A percentile compares a stretch with the other conserved stretches of the same genome.
phyloP scores from a whole-genome alignment of 2,888 invertebrate species.

The Tetheella fluctuosa region DNA sequence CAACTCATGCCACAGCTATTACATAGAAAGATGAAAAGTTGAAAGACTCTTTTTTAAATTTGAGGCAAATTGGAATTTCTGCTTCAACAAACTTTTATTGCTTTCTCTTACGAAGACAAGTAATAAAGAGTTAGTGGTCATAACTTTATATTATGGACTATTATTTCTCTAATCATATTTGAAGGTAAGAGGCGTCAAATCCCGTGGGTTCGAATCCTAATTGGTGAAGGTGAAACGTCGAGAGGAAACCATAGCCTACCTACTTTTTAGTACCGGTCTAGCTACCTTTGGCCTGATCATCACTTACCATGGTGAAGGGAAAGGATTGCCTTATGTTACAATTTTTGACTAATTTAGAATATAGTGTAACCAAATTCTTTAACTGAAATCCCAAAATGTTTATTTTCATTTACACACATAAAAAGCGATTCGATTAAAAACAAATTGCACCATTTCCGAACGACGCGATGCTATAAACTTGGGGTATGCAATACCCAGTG shows the following conservation, averaged over 20 bases:
- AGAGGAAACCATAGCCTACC: too few species aligned
- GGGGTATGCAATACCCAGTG: neutral
- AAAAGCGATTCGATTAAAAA: too few species aligned
- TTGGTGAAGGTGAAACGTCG: too few species aligned
- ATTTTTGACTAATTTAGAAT: too few species aligned
- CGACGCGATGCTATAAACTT: neutral
- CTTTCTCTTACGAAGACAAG: constrained; percentile 48
- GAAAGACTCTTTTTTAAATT: constrained; percentile 41
- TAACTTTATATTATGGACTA: neutral
- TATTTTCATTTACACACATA: too few species aligned
- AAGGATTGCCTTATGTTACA: too few species aligned
- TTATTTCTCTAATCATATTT: neutral
- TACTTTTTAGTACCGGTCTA: too few species aligned
- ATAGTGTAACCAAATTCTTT: too few species aligned
- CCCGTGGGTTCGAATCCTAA: too few species aligned
- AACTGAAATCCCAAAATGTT: too few species aligned
- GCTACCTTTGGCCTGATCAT: too few species aligned
- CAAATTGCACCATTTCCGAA: neutral
- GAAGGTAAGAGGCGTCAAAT: neutral
- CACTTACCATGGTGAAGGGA: too few species aligned
- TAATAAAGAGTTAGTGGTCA: constrained; percentile 34
- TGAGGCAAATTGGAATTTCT: constrained; percentile 68
- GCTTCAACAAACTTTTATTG: constrained; percentile 70
- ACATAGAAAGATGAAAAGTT: constrained; percentile 51
- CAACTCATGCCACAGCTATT: constrained; percentile 50